A percentile compares a stretch with the other conserved stretches of the same genome.
phyloP scores from a whole-genome alignment of 2,797 vertebrate species.

The Alca torda region DNA sequence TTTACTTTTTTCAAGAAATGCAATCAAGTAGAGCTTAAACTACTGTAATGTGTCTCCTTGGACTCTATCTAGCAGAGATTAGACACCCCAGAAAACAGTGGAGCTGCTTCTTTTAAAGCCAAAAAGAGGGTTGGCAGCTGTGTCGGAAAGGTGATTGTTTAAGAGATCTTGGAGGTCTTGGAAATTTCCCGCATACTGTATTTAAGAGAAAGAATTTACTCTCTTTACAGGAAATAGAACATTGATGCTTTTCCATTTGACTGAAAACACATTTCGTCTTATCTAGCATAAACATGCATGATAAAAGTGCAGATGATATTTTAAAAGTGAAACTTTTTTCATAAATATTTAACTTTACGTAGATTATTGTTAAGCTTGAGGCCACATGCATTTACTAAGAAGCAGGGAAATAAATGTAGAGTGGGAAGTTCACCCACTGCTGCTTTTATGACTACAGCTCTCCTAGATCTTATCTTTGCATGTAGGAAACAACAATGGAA shows the following conservation, averaged over 20 bases:
- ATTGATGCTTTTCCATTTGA: not conserved
- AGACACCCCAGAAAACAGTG: not conserved
- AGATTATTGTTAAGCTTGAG: not conserved
- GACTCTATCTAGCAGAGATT: not conserved
- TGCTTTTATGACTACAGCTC: not conserved
- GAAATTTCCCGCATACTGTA: not conserved
- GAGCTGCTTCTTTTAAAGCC: not conserved
- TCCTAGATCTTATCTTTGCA: constrained; percentile 8
- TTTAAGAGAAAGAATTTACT: not conserved
- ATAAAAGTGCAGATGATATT: constrained; percentile 6
- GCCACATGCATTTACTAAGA: not conserved
- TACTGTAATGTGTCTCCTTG: not conserved
- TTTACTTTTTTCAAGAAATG: not conserved
- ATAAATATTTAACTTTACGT: constrained; percentile 51
- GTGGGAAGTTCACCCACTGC: not conserved
- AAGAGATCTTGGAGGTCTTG: not conserved
- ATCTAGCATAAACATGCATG: not conserved
- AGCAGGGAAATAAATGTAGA: not conserved
- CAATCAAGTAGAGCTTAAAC: not conserved
- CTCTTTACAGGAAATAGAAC: not conserved
- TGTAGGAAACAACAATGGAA: not conserved
- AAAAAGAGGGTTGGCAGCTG: not conserved
- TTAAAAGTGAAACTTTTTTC: constrained; percentile 7
- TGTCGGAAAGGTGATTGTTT: constrained; percentile 4
- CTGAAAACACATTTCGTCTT: constrained; percentile 21